Evolutionary conservation across 2,888 invertebrate genomes (phyloP), one percentile per base, ranked within the genome.

Genomic region (Leptinotarsa rubiginosa): DNA sequence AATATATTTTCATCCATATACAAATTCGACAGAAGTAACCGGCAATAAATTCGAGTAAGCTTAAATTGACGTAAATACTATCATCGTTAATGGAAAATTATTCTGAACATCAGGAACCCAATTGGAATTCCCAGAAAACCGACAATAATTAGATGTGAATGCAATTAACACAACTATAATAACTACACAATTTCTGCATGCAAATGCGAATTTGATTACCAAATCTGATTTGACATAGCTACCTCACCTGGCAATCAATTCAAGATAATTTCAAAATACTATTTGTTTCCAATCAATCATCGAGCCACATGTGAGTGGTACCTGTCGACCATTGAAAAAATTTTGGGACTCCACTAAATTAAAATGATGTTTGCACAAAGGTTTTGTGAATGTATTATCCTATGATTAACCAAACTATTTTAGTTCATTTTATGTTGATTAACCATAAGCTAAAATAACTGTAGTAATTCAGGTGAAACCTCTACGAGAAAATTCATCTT

Each of bases 201-300:
- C 52, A 67, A 67, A 67, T 67, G 50, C 50, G 52, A 67, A 25
- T 52, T 52, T 67, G 67, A 67, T 67, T 67, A 67, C 41, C 22
- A 56, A 56, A 56, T 56, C 22, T 22, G 56, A 56, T 22, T 56
- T 25, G 56, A 56, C 12, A 56, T 13, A 56, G 2, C 13, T 56
- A 56, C 20, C 13, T 56, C 56, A 56, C 22, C 22, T 56, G 15
- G 56, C 20, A 56, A 56, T 22, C 56, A 56, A 20, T 12, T 18
- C 15, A 18, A 22, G 22, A 56, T 56, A 56, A 20, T 56, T 22
- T 22, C 56, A 56, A 56, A 56, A 13, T 20, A 56, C 18, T 54
- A 22, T 20, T 56, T 20, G 54, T 20, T 56, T 56, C 13, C 18
- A 20, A 54, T 20, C 20, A 56, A 2, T 41, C 41, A 41, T 18